A percentile compares a stretch with the other conserved stretches of the same genome.
Conservation (phyloP, 2,113 vertebrate species). For the Axis porcinus region DNA sequence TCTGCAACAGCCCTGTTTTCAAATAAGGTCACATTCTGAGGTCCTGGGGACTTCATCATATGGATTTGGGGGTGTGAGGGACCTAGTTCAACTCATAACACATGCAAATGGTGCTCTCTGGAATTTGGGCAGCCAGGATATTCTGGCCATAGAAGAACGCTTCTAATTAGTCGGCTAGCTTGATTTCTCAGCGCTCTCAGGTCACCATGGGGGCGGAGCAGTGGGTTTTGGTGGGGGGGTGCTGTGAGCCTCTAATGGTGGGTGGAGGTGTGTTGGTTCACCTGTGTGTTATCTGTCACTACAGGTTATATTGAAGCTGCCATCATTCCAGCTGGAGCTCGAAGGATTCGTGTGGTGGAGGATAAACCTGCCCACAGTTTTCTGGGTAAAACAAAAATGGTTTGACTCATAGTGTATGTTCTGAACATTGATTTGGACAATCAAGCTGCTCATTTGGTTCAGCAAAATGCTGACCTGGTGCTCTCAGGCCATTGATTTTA, state of each 20-base stretch:
- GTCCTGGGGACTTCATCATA: not conserved
- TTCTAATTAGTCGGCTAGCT: not conserved
- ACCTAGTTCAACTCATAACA: not conserved
- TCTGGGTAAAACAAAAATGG: conserved; percentile 87
- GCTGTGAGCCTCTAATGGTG: not conserved
- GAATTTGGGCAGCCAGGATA: not conserved
- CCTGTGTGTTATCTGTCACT: conserved; percentile 34
- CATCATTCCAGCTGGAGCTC: conserved; percentile 93
- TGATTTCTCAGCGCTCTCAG: not conserved
- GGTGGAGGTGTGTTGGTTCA: conserved; percentile 33
- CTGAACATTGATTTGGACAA: not conserved
- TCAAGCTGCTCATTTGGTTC: not conserved
- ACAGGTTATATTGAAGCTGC: conserved; percentile 96
- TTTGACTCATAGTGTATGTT: not conserved
- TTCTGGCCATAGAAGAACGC: not conserved
- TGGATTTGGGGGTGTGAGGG: not conserved
- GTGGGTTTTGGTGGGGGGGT: not conserved
- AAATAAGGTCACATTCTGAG: not conserved
- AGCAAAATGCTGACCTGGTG: not conserved
- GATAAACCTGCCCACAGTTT: conserved; percentile 97
- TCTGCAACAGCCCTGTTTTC: not conserved
- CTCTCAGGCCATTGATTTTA: not conserved
- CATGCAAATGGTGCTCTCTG: not conserved
- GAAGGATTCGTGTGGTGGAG: conserved; percentile 95
- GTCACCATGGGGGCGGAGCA: not conserved